Percentiles rank a stretch among this genome's conserved stretches.
phyloP scores from a whole-genome alignment of 2,113 vertebrate species.

The Carassius auratus region DNA sequence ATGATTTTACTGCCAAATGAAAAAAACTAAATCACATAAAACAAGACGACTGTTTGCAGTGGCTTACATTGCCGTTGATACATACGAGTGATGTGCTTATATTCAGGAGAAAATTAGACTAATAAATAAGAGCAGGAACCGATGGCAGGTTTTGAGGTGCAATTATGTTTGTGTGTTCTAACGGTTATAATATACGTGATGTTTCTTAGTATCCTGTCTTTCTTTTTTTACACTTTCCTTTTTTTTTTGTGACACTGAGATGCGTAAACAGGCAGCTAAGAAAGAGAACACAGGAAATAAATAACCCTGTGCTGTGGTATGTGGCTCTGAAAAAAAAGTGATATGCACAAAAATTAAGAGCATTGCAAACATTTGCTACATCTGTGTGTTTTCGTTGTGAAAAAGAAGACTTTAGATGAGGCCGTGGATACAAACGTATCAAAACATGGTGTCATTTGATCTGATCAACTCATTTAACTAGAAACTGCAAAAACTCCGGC shows the following conservation, averaged over 20 bases:
- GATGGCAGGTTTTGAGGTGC: background rate
- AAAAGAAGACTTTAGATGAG: background rate
- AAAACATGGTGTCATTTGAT: background rate
- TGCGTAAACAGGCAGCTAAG: conserved; percentile 24
- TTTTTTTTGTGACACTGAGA: conserved; percentile 28
- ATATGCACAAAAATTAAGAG: conserved; percentile 23
- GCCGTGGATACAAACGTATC: background rate
- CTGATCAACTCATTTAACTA: background rate
- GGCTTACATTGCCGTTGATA: conserved; percentile 5
- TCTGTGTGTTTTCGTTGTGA: background rate
- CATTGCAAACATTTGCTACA: conserved; percentile 1
- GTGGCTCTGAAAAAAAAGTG: conserved; percentile 18
- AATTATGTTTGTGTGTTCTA: background rate
- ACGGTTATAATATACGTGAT: background rate
- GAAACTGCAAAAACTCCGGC: conserved; percentile 8
- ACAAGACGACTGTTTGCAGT: conserved; percentile 23
- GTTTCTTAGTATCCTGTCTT: background rate
- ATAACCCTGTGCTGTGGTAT: conserved; percentile 35
- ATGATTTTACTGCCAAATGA: conserved; percentile 47
- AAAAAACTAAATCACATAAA: conserved; percentile 41
- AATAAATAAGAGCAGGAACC: background rate
- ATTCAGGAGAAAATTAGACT: background rate
- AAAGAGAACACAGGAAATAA: conserved; percentile 40
- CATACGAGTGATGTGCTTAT: conserved; percentile 27
- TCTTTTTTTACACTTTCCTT: conserved; percentile 11